Evolutionary conservation across 2,113 vertebrate species (phyloP).

Genomic region (Colaptes auratus): DNA sequence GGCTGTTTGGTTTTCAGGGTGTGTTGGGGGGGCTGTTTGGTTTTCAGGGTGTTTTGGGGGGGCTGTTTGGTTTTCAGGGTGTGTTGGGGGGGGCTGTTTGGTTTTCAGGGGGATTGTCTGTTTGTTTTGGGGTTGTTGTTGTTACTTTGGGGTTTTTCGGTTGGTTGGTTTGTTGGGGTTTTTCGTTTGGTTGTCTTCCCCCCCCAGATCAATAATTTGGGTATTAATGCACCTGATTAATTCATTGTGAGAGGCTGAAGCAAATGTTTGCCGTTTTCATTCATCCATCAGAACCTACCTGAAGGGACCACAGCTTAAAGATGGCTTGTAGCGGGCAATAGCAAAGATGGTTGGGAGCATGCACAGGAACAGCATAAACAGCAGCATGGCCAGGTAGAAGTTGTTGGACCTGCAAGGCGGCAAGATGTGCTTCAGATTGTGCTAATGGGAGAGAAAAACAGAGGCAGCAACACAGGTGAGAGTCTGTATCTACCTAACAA

Average conservation of each 20-base stretch:
- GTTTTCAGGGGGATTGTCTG: too few relatives aligned
- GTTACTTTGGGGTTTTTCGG: too few relatives aligned
- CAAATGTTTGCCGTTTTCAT: not conserved
- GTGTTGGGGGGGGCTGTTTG: too few relatives aligned
- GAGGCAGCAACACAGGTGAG: not conserved
- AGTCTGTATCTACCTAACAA: not conserved
- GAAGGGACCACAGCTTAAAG: slow-evolving; percentile 92
- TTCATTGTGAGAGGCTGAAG: not conserved
- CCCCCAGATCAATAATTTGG: not conserved
- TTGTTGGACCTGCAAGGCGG: slow-evolving; percentile 90
- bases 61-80: too few relatives aligned
- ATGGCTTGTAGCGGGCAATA: slow-evolving; percentile 92
- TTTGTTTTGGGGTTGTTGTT: too few relatives aligned
- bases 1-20: too few relatives aligned
- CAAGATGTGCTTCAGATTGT: not conserved
- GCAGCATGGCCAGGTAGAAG: slow-evolving; percentile 95
- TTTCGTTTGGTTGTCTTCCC: not conserved
- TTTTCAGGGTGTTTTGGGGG: too few relatives aligned
- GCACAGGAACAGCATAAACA: slow-evolving; percentile 97
- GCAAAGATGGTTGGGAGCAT: slow-evolving; percentile 97
- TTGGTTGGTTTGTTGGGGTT: not conserved
- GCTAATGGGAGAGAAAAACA: not conserved
- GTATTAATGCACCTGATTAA: not conserved
- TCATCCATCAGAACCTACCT: slow-evolving; percentile 77
- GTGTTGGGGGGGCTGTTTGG: too few relatives aligned